Percentiles rank a stretch among this genome's conserved stretches.
Conservation (phyloP, 2,888 invertebrate species). For the Pseudanteris insignis region DNA sequence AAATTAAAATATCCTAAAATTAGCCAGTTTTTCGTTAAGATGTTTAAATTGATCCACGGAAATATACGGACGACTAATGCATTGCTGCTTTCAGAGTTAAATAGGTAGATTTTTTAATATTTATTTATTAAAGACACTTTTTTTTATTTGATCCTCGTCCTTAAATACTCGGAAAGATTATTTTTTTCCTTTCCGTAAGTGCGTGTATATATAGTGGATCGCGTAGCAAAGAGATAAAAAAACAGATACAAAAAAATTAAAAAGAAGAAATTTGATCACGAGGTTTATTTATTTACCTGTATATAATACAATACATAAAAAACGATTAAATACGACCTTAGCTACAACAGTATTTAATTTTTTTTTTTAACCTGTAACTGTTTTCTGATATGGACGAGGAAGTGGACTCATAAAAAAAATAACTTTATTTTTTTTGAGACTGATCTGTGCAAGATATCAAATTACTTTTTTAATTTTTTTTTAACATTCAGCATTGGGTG, state of each 20-base stretch:
- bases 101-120: slow-evolving; percentile 22
- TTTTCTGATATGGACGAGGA: too few relatives aligned
- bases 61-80: too few relatives aligned
- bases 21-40: too few relatives aligned
- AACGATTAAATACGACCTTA: slow-evolving; percentile 51
- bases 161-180: slow-evolving; percentile 27
- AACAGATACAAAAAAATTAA: slow-evolving; percentile 5
- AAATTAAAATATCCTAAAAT: too few relatives aligned
- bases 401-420: too few relatives aligned
- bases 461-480: slow-evolving; percentile 9
- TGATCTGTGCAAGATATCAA: slow-evolving; percentile 53
- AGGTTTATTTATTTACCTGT: slow-evolving; percentile 61
- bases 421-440: slow-evolving; percentile 64
- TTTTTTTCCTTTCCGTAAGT: slow-evolving; percentile 32
- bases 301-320: slow-evolving; percentile 55
- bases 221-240: slow-evolving; percentile 13
- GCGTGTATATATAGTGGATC: slow-evolving; percentile 36
- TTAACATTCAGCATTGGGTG: slow-evolving; percentile 5
- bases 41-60: too few relatives aligned
- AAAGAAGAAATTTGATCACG: slow-evolving; percentile 25
- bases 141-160: slow-evolving; percentile 28
- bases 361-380: too few relatives aligned
- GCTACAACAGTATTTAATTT: slow-evolving; percentile 40
- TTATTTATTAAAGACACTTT: slow-evolving; percentile 21
- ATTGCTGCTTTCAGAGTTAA: slow-evolving; percentile 37